Conservation (phyloP, 1,140 invertebrate species). For the Anastrepha ludens region DNA sequence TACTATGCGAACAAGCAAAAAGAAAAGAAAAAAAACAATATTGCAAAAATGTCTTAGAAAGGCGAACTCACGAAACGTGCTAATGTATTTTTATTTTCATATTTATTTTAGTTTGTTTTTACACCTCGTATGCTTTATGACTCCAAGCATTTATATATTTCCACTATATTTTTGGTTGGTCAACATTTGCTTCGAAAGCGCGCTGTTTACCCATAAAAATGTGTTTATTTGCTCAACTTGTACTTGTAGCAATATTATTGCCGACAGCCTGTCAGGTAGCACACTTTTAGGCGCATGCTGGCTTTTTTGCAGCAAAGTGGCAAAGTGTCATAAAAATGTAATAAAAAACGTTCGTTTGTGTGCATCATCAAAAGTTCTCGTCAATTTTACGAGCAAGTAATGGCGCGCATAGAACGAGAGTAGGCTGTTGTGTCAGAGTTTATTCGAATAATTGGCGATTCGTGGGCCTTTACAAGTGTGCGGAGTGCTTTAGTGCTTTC, state of each 20-base stretch:
- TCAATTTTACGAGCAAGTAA: slow-evolving; percentile 9
- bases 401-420: neutral
- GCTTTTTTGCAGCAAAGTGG: neutral
- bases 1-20: neutral
- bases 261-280: neutral
- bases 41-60: neutral
- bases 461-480: neutral
- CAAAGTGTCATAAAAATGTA: neutral
- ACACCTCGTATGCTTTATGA: slow-evolving; percentile 6
- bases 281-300: slow-evolving; percentile 9
- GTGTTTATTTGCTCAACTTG: slow-evolving; percentile 30
- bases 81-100: neutral
- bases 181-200: neutral
- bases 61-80: neutral
- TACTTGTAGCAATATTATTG: neutral
- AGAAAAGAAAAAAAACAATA: neutral
- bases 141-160: neutral
- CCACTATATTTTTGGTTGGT: neutral
- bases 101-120: slow-evolving; percentile 15
- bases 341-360: slow-evolving; percentile 4
- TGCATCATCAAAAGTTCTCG: slow-evolving; percentile 29
- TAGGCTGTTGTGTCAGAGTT: neutral
- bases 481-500: neutral
- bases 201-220: slow-evolving; percentile 26
- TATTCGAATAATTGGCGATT: neutral